Percentiles rank a stretch among this genome's conserved stretches.
These are phyloP conservation scores for Macaca nemestrina DNA, from an alignment of 2,113 vertebrate species.

Conservation along the genomic window DNA sequence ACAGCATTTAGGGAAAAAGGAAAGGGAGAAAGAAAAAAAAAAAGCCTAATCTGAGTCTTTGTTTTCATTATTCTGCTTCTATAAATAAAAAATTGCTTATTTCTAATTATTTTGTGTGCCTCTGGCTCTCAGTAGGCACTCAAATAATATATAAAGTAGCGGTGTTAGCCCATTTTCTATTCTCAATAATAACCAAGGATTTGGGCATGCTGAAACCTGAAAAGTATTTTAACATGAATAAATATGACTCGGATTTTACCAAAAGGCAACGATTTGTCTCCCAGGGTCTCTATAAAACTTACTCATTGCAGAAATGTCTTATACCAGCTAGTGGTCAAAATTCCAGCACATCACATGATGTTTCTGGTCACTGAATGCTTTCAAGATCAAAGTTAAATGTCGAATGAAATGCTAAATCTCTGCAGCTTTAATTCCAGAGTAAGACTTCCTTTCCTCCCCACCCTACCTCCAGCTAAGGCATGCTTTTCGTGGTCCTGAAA, in stretches of 20 bases:
- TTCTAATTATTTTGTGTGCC: background rate
- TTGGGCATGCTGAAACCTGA: background rate
- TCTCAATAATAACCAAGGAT: background rate
- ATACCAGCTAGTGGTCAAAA: too few species aligned
- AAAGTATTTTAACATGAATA: background rate
- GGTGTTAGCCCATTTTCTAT: background rate
- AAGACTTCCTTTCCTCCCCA: background rate
- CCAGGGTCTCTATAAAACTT: background rate
- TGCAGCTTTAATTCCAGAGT: too few species aligned
- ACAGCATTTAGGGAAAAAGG: background rate
- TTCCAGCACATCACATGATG: rapidly evolving
- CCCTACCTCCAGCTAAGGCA: rapidly evolving
- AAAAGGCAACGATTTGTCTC: rapidly evolving
- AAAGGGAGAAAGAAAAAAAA: background rate
- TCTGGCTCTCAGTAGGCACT: background rate
- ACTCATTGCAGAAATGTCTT: background rate
- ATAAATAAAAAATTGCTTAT: background rate
- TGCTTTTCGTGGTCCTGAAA: rapidly evolving
- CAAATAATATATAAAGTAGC: background rate
- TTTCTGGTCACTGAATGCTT: background rate
- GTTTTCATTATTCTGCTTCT: background rate
- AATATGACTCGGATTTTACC: background rate
- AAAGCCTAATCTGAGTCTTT: background rate
- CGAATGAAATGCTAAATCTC: background rate
- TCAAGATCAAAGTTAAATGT: background rate